Conservation (phyloP, 2,797 vertebrate genomes). For the Anas bernieri region DNA sequence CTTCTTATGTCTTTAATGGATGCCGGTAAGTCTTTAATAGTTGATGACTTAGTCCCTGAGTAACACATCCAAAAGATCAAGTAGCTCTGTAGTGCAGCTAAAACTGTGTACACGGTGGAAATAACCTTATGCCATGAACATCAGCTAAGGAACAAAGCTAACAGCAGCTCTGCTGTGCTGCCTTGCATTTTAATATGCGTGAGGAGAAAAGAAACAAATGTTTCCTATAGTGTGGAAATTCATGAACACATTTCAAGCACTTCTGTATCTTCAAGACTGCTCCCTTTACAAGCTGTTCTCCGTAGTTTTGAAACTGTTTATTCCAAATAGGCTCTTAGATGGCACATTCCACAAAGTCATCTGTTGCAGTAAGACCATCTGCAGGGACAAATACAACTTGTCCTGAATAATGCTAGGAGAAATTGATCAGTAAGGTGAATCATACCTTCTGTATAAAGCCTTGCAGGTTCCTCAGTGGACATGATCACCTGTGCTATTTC, state of each 20-base stretch:
- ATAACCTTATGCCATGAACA: neutral
- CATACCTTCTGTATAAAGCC: neutral
- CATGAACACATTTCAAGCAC: neutral
- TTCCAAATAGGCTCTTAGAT: neutral
- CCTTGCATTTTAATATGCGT: neutral
- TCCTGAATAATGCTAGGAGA: neutral
- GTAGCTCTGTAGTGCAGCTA: neutral
- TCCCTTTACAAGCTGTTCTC: neutral
- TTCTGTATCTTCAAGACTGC: neutral
- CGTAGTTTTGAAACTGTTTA: neutral
- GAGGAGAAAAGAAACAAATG: neutral
- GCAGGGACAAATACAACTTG: neutral
- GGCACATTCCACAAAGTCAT: neutral
- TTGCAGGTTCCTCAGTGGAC: neutral
- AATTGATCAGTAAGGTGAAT: neutral
- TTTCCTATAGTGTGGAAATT: neutral
- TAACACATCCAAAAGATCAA: neutral
- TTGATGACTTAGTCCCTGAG: neutral
- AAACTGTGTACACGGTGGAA: neutral
- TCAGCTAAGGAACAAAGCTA: neutral
- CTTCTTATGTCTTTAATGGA: neutral
- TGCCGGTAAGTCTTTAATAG: neutral
- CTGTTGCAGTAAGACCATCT: neutral
- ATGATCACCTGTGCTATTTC: neutral
- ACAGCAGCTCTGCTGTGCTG: neutral